Evolutionary conservation across 2,888 invertebrate species (phyloP), one percentile per base, ranked within the genome.

Genomic region (Morpho deidamia): DNA sequence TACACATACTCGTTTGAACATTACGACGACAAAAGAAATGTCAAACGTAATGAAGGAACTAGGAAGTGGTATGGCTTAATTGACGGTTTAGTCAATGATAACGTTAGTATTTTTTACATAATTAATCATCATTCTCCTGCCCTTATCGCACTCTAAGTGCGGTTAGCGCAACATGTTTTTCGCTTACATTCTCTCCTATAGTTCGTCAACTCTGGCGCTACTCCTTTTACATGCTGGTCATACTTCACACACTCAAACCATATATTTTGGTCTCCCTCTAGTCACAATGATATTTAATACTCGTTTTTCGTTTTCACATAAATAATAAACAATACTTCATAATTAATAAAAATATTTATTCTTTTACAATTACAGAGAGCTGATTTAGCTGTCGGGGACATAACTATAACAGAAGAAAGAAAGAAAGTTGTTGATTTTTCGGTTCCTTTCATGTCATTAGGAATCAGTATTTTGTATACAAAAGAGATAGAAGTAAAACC

Each of bases 401-500:
- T 99, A 63, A 99, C 99, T 7, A 98, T 99, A 56, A 99, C 97
- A 0, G 96, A 96, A 76, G 94, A 95, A 46, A 91, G 99, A 46
- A 95, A 98, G 63, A 93, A 93, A 68, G 95, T 95, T 7, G 96
- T 97, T 0, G 97, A 98, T 78, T 98, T 98, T 75, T 97, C 97
- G 0, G 97, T 97, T 79, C 99, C 99, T 0, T 99, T 99, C 78
- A 98, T 99, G 97, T 95, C 96, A 63, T 83, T 99, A 50, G 97
- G 96, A 56, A 97, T 97, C 60, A 96, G 97, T 69, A 97, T 98
- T 70, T 79, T 97, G 50, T 96, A 93, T 82, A 94, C 94, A 55
- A 95, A 95, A 68, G 95, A 96, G 11, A 91, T 92, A 54, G 93
- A 94, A 69, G 91, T 93, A 42, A 91, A 93, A 3, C 96, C 97